Evolutionary conservation across 2,113 vertebrate species (phyloP).

Genomic region (Thunnus maccoyii): DNA sequence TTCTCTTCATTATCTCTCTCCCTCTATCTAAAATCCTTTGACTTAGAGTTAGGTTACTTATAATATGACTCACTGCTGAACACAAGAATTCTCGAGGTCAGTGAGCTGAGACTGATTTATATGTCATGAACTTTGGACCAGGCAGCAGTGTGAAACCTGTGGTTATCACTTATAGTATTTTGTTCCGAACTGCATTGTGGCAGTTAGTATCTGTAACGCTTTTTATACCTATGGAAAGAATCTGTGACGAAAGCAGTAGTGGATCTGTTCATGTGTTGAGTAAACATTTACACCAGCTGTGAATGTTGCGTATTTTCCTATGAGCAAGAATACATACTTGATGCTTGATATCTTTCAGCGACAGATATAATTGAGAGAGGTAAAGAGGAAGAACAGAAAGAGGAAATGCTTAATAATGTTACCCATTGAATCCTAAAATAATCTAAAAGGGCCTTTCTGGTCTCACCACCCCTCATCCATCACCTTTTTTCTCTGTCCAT

Average conservation of each 20-base stretch:
- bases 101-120: neutral
- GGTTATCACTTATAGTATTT: neutral
- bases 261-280: constrained; percentile 6
- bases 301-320: neutral
- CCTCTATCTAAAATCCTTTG: neutral
- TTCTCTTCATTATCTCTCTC: neutral
- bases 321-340: neutral
- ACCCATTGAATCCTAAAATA: neutral
- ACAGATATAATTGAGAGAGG: neutral
- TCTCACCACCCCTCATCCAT: too few relatives aligned
- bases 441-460: neutral
- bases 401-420: neutral
- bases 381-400: neutral
- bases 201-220: neutral
- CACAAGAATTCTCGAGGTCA: neutral
- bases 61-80: neutral
- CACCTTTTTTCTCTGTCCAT: neutral
- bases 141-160: neutral
- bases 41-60: neutral
- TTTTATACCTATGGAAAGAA: constrained; percentile 31
- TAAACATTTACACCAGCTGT: constrained; percentile 49
- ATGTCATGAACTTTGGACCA: neutral
- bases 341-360: neutral
- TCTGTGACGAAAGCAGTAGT: neutral
- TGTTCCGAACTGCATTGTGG: neutral